phyloP scores from a whole-genome alignment of 2,113 vertebrate species.

The Pelobates fuscus region DNA sequence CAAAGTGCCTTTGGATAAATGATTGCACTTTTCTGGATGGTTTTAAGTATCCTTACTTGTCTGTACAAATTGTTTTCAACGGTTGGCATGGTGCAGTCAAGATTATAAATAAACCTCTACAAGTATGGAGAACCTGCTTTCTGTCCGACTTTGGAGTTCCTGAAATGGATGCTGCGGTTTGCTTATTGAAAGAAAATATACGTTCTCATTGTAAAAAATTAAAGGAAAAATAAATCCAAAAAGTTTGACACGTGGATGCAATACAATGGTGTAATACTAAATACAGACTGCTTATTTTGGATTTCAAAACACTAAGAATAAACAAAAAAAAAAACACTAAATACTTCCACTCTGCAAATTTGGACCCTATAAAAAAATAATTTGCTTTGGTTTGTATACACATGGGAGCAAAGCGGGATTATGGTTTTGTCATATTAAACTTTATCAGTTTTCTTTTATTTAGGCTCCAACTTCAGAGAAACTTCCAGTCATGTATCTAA shows the following conservation, averaged over 20 bases:
- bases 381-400: conserved; percentile 38
- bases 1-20: background rate
- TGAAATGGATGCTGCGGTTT: conserved; percentile 5
- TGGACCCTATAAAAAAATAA: background rate
- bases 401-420: background rate
- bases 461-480: conserved; percentile 94
- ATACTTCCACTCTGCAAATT: background rate
- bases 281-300: background rate
- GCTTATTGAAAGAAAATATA: conserved; percentile 3
- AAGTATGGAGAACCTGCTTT: background rate
- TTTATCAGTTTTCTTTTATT: conserved; percentile 98
- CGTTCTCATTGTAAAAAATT: background rate
- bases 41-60: background rate
- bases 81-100: conserved; percentile 15
- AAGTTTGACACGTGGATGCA: conserved; percentile 2
- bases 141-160: conserved; percentile 15
- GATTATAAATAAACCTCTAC: no score
- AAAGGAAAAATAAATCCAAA: conserved; percentile 4
- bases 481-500: conserved; percentile 99
- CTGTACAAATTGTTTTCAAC: conserved; percentile 18
- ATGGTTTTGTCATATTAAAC: conserved; percentile 88
- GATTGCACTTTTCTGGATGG: background rate
- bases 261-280: conserved; percentile 27
- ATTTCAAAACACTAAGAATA: background rate
- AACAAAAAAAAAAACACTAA: background rate